These are phyloP conservation scores for Ceyx erithaca DNA, from an alignment of 2,797 vertebrate species.

Conservation along the genomic window DNA sequence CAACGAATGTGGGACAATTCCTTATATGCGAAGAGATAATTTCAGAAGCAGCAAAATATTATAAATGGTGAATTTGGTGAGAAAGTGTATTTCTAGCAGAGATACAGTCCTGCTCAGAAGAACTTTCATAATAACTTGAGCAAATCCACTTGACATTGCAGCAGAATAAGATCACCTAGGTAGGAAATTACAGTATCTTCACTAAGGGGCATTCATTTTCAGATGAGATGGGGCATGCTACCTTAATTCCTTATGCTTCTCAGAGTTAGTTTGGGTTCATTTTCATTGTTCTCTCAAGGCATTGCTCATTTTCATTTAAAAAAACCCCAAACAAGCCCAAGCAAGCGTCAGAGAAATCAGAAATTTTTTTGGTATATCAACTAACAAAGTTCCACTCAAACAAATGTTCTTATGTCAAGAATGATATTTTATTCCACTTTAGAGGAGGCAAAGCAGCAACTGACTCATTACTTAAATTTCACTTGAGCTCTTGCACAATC, in stretches of 20 bases:
- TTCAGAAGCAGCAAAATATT: slow-evolving; percentile 21
- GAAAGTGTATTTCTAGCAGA: neutral
- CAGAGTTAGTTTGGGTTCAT: neutral
- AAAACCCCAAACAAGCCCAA: neutral
- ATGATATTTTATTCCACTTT: neutral
- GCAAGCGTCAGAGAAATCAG: neutral
- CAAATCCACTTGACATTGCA: neutral
- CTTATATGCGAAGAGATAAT: neutral
- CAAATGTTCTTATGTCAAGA: neutral
- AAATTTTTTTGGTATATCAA: neutral
- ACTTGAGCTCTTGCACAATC: slow-evolving; percentile 32
- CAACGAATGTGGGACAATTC: slow-evolving; percentile 49
- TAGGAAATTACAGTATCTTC: neutral
- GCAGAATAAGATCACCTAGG: neutral
- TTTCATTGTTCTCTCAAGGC: neutral
- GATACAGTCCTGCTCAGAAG: neutral
- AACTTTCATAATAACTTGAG: neutral
- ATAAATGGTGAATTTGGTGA: neutral
- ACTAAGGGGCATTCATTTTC: neutral
- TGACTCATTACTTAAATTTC: slow-evolving; percentile 17
- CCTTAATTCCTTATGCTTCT: neutral
- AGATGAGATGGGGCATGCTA: neutral
- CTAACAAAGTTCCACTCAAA: neutral
- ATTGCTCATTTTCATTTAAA: neutral
- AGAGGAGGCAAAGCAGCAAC: neutral